Base-by-base conservation (phyloP, 2,888 invertebrate genomes). In the Fragum fragum region DNA sequence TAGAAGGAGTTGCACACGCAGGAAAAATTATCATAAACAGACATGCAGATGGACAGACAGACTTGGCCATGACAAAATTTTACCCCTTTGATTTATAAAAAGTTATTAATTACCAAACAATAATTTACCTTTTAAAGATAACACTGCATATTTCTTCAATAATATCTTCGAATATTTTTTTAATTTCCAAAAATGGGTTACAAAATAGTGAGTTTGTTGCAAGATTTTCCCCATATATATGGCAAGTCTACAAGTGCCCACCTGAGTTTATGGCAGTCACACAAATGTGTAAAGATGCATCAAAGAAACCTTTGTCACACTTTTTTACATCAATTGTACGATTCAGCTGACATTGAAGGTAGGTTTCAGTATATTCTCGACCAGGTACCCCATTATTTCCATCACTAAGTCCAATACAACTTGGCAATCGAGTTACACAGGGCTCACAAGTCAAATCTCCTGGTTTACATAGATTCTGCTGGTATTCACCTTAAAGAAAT, bases 381-480 rank as follows among this genome's bases (percentile, higher is more conserved):
- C 85, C 83, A 0, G 77, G 77, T 23, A 86, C 70, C 7, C 57
- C 73, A 57, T 84, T 70, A 32, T 76, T 21, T 1, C 89, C 87
- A 66, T 89, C 82, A 11, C 81, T 76, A 16, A 87, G 57, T 1
- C 87, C 87, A 21, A 86, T 80, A 81, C 89, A 89, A 68, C 89
- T 88, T 0, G 87, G 89, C 2, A 87, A 63, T 39, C 87, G 68
- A 0, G 78, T 76, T 7, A 75, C 63, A 53, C 88, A 88, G 14
- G 88, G 83, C 7, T 55, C 71, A 76, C 88, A 88, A 1, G 68
- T n/a, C 0, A 70, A 16, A 42, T 69, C 69, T 9, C 59, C 66
- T 16, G 28, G 32, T 23, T 52, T 28, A 69, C 83, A 83, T 29
- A 68, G 42, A 66, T 81, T 83, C 47, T 76, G 72, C 21, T 39